Evolutionary conservation across 92 coral and sea anemone species (phyloP).

Genomic region (Zoanthus sociatus): DNA sequence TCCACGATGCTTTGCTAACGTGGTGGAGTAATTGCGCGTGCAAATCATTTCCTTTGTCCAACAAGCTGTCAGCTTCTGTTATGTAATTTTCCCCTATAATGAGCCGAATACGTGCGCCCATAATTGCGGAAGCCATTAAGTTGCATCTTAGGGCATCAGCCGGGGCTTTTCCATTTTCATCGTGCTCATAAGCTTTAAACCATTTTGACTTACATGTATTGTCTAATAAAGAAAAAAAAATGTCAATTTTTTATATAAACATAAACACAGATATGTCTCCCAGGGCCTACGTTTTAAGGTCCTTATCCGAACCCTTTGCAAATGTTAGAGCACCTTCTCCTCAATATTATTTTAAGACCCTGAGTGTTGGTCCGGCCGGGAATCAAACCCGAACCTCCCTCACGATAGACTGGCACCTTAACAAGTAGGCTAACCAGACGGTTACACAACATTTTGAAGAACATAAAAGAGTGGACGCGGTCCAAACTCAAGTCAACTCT

Average conservation of each 20-base stretch:
- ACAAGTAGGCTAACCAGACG: too few species aligned
- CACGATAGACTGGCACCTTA: too few species aligned
- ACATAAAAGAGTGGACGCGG: too few species aligned
- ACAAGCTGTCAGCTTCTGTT: conserved; percentile 76
- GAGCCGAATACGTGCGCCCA: conserved; percentile 84
- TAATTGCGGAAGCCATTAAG: conserved; percentile 74
- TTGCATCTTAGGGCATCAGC: conserved; percentile 61
- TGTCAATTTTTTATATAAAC: not conserved
- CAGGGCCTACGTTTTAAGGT: too few species aligned
- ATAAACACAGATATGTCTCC: not conserved
- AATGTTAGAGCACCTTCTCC: too few species aligned
- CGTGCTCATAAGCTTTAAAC: conserved; percentile 72
- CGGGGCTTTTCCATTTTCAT: conserved; percentile 59
- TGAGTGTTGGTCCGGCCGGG: too few species aligned
- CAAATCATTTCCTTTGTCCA: conserved; percentile 63
- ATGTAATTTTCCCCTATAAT: conserved; percentile 40
- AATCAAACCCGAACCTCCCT: too few species aligned
- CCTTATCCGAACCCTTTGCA: too few species aligned
- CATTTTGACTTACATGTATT: conserved; percentile 47
- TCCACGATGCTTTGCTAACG: conserved; percentile 85
- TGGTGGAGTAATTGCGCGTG: conserved; percentile 81
- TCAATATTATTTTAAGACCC: too few species aligned
- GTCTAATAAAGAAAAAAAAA: not conserved
- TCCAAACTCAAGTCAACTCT: too few species aligned
- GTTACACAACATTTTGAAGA: too few species aligned